Conservation (phyloP, 53 echinoderm and acorn worm genomes). For the Stichopus horrens region DNA sequence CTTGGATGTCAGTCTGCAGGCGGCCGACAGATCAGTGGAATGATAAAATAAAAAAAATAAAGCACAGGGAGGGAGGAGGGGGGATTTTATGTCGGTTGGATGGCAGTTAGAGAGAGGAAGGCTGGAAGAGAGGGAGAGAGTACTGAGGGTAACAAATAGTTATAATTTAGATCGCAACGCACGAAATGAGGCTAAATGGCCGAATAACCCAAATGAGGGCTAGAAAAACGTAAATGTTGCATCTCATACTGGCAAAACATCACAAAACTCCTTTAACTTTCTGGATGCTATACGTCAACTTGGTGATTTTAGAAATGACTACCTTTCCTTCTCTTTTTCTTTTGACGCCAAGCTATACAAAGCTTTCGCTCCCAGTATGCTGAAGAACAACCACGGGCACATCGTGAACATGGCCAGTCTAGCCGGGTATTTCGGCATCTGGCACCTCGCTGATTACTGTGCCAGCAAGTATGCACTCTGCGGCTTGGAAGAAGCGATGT, state of each 20-base stretch:
- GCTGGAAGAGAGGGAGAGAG: no score
- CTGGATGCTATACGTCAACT: no score
- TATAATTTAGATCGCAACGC: no score
- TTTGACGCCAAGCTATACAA: constrained; percentile 66
- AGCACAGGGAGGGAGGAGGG: no score
- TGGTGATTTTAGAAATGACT: neutral
- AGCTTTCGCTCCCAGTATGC: constrained; percentile 88
- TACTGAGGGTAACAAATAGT: no score
- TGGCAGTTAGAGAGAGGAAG: no score
- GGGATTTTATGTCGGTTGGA: no score
- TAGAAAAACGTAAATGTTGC: no score
- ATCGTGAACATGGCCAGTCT: constrained; percentile 82
- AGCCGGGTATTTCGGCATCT: constrained; percentile 80
- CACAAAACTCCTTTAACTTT: neutral
- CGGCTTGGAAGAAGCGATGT: constrained; percentile 86
- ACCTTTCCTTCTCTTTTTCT: neutral
- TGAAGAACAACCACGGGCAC: constrained; percentile 88
- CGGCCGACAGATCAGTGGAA: no score
- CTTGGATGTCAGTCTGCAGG: no score
- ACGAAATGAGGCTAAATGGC: constrained; percentile 49
- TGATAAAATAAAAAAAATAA: no score
- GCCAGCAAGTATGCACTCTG: constrained; percentile 92
- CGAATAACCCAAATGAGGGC: no score
- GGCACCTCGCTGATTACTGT: constrained; percentile 83
- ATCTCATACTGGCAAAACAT: neutral